Conservation (phyloP, 1,140 invertebrate genomes). For the Drosophila funebris region DNA sequence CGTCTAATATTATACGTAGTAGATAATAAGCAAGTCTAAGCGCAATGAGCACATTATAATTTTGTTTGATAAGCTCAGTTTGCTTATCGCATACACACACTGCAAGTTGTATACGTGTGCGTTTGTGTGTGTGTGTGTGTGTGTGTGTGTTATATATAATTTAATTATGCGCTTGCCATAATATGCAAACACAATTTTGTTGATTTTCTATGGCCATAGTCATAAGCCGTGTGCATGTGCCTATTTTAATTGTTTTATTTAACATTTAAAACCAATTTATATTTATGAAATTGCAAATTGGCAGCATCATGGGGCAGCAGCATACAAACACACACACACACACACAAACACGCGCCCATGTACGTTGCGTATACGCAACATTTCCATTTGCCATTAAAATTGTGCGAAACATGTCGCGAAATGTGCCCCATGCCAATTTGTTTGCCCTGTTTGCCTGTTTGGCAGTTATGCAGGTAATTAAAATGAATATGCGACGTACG, state of each 20-base stretch:
- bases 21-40: too few species aligned
- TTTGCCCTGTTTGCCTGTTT: constrained; percentile 29
- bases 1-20: too few species aligned
- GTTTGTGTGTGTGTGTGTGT: neutral
- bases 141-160: constrained; percentile 27
- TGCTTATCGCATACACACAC: neutral
- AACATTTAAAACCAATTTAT: constrained; percentile 79
- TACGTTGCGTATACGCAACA: constrained; percentile 57
- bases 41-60: neutral
- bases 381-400: constrained; percentile 66
- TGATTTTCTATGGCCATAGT: constrained; percentile 27
- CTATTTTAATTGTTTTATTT: constrained; percentile 75
- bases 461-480: constrained; percentile 72
- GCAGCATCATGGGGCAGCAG: constrained; percentile 51
- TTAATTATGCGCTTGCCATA: constrained; percentile 38
- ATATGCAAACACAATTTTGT: constrained; percentile 45
- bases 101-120: too few species aligned
- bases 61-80: neutral
- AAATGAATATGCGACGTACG: constrained; percentile 56
- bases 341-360: constrained; percentile 7
- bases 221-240: constrained; percentile 3
- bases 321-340: neutral
- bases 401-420: constrained; percentile 49
- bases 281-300: constrained; percentile 79
- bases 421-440: constrained; percentile 50